Conservation (phyloP, 2,797 vertebrate species). For the Poecilia picta region DNA sequence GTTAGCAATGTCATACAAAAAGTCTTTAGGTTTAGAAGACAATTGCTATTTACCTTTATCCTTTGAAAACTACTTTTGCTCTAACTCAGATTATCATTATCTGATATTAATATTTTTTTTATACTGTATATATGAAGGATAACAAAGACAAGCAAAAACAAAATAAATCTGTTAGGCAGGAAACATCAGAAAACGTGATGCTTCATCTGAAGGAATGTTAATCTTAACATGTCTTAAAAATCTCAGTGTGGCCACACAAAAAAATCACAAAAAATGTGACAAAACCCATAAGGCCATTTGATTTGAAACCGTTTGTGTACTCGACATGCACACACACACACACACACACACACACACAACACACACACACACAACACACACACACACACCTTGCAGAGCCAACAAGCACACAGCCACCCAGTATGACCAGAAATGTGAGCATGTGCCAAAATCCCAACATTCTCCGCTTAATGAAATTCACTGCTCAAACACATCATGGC, state of each 20-base stretch:
- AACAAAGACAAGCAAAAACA: background rate
- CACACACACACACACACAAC: background rate
- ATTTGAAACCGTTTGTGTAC: background rate
- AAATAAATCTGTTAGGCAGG: background rate
- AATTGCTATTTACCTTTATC: background rate
- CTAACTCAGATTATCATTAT: background rate
- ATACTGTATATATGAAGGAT: too few species aligned
- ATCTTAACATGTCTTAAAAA: background rate
- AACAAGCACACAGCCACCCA: background rate
- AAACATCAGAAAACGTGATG: background rate
- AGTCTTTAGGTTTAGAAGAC: background rate
- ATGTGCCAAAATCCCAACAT: slow-evolving; percentile 31
- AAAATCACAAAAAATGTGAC: background rate
- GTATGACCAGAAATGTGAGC: slow-evolving; percentile 3
- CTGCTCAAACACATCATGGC: slow-evolving; percentile 31
- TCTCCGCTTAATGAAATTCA: slow-evolving; percentile 46
- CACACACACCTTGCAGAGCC: slow-evolving; percentile 8
- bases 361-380: background rate
- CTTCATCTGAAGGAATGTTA: background rate
- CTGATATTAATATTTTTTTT: too few species aligned
- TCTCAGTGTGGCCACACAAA: background rate
- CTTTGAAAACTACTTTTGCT: background rate
- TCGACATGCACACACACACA: background rate
- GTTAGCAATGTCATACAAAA: background rate
- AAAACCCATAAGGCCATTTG: background rate